Evolutionary conservation across 2,113 vertebrate genomes (phyloP).

Genomic region (Chionodraco myersi): DNA sequence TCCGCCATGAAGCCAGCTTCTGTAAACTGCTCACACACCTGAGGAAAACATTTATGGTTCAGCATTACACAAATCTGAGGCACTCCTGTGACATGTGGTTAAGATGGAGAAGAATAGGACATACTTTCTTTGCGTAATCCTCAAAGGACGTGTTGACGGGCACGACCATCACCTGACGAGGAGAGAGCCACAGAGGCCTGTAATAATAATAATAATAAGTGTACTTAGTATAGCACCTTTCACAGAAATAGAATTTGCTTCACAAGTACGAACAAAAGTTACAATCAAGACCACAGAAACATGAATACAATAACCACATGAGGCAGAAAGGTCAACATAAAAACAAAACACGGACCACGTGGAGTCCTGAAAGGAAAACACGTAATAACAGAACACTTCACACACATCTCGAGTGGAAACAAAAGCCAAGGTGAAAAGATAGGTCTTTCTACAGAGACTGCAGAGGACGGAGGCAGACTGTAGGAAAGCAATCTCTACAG

Average conservation of each 20-base stretch:
- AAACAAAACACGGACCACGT: too few relatives aligned
- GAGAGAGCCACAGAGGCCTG: constrained; percentile 97
- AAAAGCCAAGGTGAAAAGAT: too few relatives aligned
- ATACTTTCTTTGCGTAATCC: constrained; percentile 89
- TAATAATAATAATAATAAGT: not conserved
- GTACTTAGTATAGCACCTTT: too few relatives aligned
- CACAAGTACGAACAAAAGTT: too few relatives aligned
- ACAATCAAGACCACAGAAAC: too few relatives aligned
- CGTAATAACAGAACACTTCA: not conserved
- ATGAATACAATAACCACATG: too few relatives aligned
- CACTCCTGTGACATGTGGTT: not conserved
- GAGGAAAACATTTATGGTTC: constrained; percentile 19
- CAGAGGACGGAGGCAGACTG: too few relatives aligned
- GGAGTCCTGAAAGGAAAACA: constrained; percentile 11
- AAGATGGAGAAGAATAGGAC: not conserved
- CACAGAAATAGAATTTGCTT: too few relatives aligned
- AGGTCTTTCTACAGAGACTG: too few relatives aligned
- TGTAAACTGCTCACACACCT: constrained; percentile 90
- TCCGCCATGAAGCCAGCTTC: constrained; percentile 94
- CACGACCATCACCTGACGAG: constrained; percentile 92
- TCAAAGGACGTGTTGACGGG: constrained; percentile 91
- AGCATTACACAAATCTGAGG: not conserved
- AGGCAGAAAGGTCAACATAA: too few relatives aligned
- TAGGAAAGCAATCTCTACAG: too few relatives aligned
- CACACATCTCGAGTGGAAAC: too few relatives aligned